A percentile compares a stretch with the other conserved stretches of the same genome.
Conservation (phyloP, 2,797 vertebrate genomes). For the Staurois parvus region DNA sequence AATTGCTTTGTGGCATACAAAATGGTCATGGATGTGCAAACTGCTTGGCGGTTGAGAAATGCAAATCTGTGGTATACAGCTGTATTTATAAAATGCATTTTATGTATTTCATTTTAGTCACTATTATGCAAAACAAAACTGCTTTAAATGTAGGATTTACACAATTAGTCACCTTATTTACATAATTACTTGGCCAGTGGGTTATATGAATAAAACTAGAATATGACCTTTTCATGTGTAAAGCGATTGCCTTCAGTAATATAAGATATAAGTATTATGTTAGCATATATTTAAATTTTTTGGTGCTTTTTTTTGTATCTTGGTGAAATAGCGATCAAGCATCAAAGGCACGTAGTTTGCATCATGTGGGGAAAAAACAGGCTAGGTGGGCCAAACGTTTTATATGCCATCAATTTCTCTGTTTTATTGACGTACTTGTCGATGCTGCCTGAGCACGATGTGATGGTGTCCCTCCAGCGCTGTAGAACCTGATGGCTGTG, state of each 20-base stretch:
- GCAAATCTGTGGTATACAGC: too few relatives aligned
- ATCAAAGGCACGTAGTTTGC: conserved; percentile 16
- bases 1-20: too few relatives aligned
- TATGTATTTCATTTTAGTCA: too few relatives aligned
- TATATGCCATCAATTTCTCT: conserved; percentile 31
- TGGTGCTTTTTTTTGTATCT: not conserved
- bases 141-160: not conserved
- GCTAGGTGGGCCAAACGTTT: conserved; percentile 28
- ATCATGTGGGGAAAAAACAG: conserved; percentile 18
- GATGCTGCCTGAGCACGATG: conserved; percentile 32
- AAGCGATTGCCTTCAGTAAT: not conserved
- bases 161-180: not conserved
- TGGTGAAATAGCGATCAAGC: not conserved
- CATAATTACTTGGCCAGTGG: not conserved
- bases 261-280: not conserved
- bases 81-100: too few relatives aligned
- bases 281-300: not conserved
- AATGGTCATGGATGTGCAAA: too few relatives aligned
- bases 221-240: not conserved
- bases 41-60: too few relatives aligned
- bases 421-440: conserved; percentile 41
- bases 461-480: conserved; percentile 34
- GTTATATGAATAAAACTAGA: too few relatives aligned
- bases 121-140: too few relatives aligned
- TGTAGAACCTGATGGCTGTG: conserved; percentile 30